Percentiles rank a stretch among this genome's conserved stretches.
phyloP scores from a whole-genome alignment of 2,888 invertebrate species.

The Drosophila atroscutellata region DNA sequence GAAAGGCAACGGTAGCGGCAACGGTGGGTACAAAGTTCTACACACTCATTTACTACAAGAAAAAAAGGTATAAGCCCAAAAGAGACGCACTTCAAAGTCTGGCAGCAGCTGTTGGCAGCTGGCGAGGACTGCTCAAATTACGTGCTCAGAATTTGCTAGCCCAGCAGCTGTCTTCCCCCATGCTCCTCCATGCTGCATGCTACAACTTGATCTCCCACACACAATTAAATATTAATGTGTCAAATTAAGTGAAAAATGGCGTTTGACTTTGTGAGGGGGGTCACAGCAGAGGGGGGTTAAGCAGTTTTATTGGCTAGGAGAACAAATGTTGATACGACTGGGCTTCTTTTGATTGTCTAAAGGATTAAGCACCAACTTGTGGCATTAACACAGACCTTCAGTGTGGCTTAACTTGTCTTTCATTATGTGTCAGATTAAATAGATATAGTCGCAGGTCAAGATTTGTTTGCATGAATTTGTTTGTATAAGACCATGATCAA shows the following conservation, averaged over 20 bases:
- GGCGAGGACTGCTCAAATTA: slow-evolving; percentile 49
- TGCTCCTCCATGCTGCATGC: background rate
- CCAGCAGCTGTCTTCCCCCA: slow-evolving; percentile 8
- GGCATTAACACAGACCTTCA: slow-evolving; percentile 58
- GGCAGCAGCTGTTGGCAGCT: slow-evolving; percentile 73
- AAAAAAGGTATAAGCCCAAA: background rate
- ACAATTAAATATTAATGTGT: slow-evolving; percentile 79
- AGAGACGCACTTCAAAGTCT: slow-evolving; percentile 44
- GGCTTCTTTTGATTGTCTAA: slow-evolving; percentile 42
- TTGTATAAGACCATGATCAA: background rate
- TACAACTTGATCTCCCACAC: slow-evolving; percentile 18
- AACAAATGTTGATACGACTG: slow-evolving; percentile 13
- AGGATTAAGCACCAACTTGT: slow-evolving; percentile 71
- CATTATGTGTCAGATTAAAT: slow-evolving; percentile 16
- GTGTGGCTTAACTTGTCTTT: slow-evolving; percentile 48
- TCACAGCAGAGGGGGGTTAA: background rate
- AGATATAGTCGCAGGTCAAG: no score
- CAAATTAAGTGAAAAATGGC: slow-evolving; percentile 77
- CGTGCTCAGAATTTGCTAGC: slow-evolving; percentile 59
- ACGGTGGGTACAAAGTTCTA: background rate
- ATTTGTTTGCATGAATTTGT: background rate
- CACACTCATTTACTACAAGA: background rate
- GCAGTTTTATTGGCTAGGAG: background rate
- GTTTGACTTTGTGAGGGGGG: slow-evolving; percentile 13
- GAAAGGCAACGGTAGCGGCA: slow-evolving; percentile 44